Percentiles rank a stretch among this genome's conserved stretches.
phyloP scores from a whole-genome alignment of 2,797 vertebrate genomes.

The Odontamblyopus lacepedii region DNA sequence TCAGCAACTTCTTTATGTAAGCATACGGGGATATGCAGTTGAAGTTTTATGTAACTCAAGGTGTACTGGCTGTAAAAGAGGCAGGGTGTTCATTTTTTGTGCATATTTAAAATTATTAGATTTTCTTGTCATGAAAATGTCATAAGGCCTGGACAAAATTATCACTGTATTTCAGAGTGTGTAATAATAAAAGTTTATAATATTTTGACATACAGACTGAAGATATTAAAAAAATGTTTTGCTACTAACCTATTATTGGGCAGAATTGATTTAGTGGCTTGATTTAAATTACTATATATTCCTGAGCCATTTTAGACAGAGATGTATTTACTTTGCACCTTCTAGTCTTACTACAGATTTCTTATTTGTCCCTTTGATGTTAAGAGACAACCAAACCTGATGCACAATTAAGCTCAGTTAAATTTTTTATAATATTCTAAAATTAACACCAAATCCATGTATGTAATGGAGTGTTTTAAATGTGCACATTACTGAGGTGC shows the following conservation, averaged over 20 bases:
- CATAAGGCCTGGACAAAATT: not conserved
- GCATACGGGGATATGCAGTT: constrained; percentile 10
- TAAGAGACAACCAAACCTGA: not conserved
- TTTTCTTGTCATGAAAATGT: not conserved
- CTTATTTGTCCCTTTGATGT: not conserved
- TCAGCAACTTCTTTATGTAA: constrained; percentile 58
- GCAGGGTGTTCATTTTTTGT: no score
- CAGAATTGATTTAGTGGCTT: not conserved
- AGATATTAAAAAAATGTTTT: not conserved
- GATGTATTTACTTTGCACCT: not conserved
- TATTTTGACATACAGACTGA: not conserved
- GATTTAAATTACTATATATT: not conserved
- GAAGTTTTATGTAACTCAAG: not conserved
- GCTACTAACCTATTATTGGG: not conserved
- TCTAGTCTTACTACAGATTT: not conserved
- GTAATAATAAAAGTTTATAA: not conserved
- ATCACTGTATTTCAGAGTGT: not conserved
- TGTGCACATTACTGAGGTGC: constrained; percentile 25
- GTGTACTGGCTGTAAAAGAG: no score
- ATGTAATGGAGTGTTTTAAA: constrained; percentile 6
- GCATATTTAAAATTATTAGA: constrained; percentile 15
- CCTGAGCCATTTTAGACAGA: not conserved
- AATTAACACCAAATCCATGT: constrained; percentile 27
- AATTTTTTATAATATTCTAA: constrained; percentile 31
- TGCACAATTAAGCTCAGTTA: constrained; percentile 20